Evolutionary conservation across 2,888 invertebrate genomes (phyloP), one percentile per base, ranked within the genome.

Genomic region (Cryptophagus acutangulus): DNA sequence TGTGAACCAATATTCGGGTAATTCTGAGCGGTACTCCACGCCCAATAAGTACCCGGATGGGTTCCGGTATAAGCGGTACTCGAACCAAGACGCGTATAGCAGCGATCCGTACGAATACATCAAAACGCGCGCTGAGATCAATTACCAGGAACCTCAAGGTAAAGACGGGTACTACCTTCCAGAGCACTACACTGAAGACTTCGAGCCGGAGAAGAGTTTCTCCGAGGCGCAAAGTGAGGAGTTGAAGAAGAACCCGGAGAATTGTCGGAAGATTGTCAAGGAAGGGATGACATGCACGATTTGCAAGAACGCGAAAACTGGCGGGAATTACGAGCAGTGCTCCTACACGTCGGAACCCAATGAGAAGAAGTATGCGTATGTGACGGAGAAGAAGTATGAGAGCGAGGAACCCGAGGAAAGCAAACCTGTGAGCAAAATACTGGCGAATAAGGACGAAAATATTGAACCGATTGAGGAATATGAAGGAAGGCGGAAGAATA

Each of bases 251-350:
- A 76, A 78, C 45, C 75, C 76, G 10, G 77, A 77, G 45, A 77
- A 79, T 51, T 87, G 87, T 52, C 74, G 78, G 54, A 76, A 79
- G 57, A 75, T 81, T 0, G 67, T 74, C 34, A 79, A 74, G 54
- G 78, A 81, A 47, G 79, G 79, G 2, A 79, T 80, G 78, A 74
- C 76, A 8, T 88, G 87, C 62, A 77, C 77, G 48, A 74, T 84
- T 1, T 90, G 89, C 58, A 79, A 82, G 51, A 81, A 87, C 59
- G 76, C 81, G 1, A 80, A 82, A 61, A 82, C 81, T 1, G 84
- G 85, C 30, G 86, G 82, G 17, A 80, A 82, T 44, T 87, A 80
- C 48, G 88, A 89, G 63, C 82, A 82, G 9, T 90, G 89, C 61
- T 82, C 84, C 0, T 90, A 87, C 64, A 81, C 82, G 6, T 79